Evolutionary conservation across 2,113 vertebrate species (phyloP).

Genomic region (Castor canadensis): DNA sequence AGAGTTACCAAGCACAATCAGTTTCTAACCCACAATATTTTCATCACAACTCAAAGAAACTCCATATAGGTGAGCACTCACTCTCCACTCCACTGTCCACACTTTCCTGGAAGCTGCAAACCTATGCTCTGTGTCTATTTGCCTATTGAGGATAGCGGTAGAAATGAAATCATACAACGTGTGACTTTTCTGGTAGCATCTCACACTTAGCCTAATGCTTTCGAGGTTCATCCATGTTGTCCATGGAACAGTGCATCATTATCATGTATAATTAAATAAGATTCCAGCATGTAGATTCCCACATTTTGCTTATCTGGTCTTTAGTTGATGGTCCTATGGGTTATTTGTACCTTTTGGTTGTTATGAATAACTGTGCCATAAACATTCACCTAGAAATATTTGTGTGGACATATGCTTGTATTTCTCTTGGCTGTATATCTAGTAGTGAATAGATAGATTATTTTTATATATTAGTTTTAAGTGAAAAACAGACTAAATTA

Average conservation of each 20-base stretch:
- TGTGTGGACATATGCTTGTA: background rate
- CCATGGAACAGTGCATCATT: background rate
- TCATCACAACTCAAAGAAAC: background rate
- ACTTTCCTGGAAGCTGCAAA: background rate
- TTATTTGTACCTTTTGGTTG: background rate
- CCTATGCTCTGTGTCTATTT: background rate
- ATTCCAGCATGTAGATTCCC: background rate
- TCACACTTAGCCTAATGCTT: background rate
- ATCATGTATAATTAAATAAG: background rate
- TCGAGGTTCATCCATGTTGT: background rate
- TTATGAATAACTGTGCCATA: background rate
- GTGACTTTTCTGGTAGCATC: background rate
- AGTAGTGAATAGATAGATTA: background rate
- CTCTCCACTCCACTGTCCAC: background rate
- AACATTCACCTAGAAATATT: background rate
- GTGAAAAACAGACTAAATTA: conserved; percentile 61
- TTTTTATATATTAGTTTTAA: conserved; percentile 49
- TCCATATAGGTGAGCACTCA: background rate
- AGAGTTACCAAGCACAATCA: background rate
- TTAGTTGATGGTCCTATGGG: background rate
- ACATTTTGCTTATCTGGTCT: background rate
- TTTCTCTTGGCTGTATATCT: background rate
- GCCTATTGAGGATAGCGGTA: background rate
- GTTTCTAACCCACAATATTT: background rate
- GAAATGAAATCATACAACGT: background rate